phyloP scores from a whole-genome alignment of 2,888 invertebrate genomes.

The Abscondita cerata region DNA sequence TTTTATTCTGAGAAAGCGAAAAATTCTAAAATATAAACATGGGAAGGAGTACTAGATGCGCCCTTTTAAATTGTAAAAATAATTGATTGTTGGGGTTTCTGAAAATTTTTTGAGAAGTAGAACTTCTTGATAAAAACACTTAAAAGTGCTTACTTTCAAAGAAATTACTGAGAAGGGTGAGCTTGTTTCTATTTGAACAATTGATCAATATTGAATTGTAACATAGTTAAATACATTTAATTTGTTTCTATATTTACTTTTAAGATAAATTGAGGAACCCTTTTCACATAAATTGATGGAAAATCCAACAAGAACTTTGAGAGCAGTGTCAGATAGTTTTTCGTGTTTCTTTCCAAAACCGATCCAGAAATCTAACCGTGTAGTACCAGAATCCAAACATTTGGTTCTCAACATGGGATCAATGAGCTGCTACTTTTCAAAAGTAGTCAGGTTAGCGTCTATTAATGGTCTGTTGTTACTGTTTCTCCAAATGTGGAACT shows the following conservation, averaged over 20 bases:
- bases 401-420: too few relatives aligned
- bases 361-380: too few relatives aligned
- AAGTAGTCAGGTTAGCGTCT: background rate
- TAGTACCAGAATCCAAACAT: too few relatives aligned
- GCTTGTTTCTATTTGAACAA: background rate
- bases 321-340: background rate
- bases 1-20: too few relatives aligned
- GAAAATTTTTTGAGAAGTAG: too few relatives aligned
- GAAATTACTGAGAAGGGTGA: background rate
- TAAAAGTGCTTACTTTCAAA: background rate
- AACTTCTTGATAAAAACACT: background rate
- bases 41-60: too few relatives aligned
- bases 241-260: constrained; percentile 1
- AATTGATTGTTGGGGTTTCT: too few relatives aligned
- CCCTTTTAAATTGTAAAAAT: too few relatives aligned
- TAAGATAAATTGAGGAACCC: background rate
- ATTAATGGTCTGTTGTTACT: background rate
- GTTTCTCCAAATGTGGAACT: background rate
- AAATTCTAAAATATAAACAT: too few relatives aligned
- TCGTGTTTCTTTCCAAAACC: too few relatives aligned
- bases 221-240: constrained; percentile 1
- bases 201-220: background rate
- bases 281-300: background rate
- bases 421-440: background rate
- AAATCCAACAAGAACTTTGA: background rate